Base-by-base conservation (phyloP, 2,888 invertebrate species). In the Myopa tessellatipennis region DNA sequence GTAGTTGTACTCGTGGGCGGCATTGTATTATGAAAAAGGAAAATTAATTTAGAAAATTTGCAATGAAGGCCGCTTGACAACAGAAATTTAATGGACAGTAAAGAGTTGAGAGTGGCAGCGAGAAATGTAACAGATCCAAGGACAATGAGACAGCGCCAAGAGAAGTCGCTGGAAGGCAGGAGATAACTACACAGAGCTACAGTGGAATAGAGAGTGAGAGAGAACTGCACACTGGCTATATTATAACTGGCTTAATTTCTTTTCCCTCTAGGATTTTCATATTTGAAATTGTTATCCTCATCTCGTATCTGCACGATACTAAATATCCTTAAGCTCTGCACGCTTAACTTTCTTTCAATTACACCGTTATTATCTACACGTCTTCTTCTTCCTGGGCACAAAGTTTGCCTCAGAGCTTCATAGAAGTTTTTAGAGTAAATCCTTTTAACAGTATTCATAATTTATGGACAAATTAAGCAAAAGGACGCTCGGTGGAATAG, bases 401-500 rank as follows among this genome's bases (percentile, higher is more conserved):
- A 55, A 55, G 55, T 55, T 55, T 2, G 55, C 55, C 55, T 6
- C n/a, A 45, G 55, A 2, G 55, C n/a, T 55, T 55, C 36, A 3
- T 45, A 10, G 16, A 38, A 58, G 71, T 71, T 58, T 71, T 38
- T 36, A 16, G 67, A 38, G 55, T 61, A 68, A 79, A 76, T 72
- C 75, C 69, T 74, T 79, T 79, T 76, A 78, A 79, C 76, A 80
- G 83, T 84, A 84, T 84, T 85, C 85, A 82, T 85, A 82, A 82
- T 84, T 85, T 83, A 84, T 84, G 82, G 80, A 40, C 58, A 69
- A 58, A 68, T 50, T 75, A 69, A 63, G 63, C 63, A 45, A 45
- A 75, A 75, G 75, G 75, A 68, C 68, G 40, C 68, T 36, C 69
- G 36, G 58, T 14, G 65, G 65, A 65, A 38, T 34, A 16, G 4